Evolutionary conservation across 2,113 vertebrate species (phyloP).

Genomic region (Marmota flaviventris): DNA sequence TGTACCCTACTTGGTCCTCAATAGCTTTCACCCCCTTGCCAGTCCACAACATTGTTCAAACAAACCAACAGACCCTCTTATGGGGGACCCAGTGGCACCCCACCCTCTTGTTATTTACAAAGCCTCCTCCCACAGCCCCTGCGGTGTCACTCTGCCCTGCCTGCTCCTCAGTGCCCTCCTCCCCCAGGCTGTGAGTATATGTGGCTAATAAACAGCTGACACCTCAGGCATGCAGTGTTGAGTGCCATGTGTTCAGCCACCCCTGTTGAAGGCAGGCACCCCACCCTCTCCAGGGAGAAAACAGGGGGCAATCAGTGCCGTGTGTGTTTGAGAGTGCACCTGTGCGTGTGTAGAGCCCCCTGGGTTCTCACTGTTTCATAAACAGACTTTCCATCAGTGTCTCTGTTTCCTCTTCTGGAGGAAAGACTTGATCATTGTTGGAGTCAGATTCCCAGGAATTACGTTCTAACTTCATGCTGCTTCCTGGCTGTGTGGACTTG

Average conservation of each 20-base stretch:
- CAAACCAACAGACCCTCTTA: neutral
- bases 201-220: too few relatives aligned
- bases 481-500: neutral
- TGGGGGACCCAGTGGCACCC: neutral
- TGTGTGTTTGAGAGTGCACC: fast-evolving
- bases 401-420: neutral
- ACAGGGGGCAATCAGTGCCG: neutral
- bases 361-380: neutral
- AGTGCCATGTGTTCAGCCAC: too few relatives aligned
- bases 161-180: fast-evolving
- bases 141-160: neutral
- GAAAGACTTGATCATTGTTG: neutral
- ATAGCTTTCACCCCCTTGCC: neutral
- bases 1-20: neutral
- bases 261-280: too few relatives aligned
- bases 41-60: neutral
- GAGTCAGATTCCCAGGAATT: neutral
- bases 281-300: too few relatives aligned
- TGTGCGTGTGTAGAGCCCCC: neutral
- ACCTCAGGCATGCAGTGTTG: neutral
- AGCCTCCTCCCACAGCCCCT: neutral
- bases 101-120: neutral
- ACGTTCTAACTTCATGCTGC: neutral
- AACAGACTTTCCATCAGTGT: neutral
- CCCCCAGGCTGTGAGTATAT: neutral